phyloP scores from a whole-genome alignment of 2,888 invertebrate genomes.

The Clusia tigrina region DNA sequence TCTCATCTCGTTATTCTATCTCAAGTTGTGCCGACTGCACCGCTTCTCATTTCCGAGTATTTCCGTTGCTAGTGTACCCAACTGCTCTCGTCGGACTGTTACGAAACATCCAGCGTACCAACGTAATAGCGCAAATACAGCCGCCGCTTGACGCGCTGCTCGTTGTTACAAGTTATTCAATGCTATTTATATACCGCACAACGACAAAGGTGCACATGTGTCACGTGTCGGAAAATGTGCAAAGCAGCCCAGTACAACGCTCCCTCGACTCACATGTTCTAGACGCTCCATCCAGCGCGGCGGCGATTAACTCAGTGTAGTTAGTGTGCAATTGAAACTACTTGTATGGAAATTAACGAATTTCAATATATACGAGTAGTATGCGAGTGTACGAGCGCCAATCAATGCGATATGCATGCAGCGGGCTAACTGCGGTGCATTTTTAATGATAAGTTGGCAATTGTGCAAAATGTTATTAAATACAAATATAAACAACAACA shows the following conservation, averaged over 20 bases:
- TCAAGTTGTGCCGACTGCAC: too few relatives aligned
- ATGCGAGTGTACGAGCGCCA: not conserved
- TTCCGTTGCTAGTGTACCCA: too few relatives aligned
- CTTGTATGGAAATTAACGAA: too few relatives aligned
- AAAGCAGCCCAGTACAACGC: slow-evolving; percentile 52
- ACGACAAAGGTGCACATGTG: not conserved
- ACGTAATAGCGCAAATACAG: slow-evolving; percentile 13
- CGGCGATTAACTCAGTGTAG: not conserved
- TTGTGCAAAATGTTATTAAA: not conserved
- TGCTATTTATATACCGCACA: not conserved
- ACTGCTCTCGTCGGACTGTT: slow-evolving; percentile 26
- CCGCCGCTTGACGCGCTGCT: not conserved
- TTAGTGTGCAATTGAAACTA: too few relatives aligned
- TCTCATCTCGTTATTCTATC: too few relatives aligned
- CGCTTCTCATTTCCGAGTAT: too few relatives aligned
- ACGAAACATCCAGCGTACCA: slow-evolving; percentile 35
- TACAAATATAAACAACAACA: too few relatives aligned
- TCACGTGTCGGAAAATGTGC: slow-evolving; percentile 13
- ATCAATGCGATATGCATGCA: not conserved
- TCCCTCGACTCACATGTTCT: slow-evolving; percentile 58
- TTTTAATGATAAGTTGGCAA: not conserved
- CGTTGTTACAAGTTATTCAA: slow-evolving; percentile 1
- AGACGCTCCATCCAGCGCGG: slow-evolving; percentile 34
- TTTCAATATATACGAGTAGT: not conserved
- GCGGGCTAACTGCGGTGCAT: not conserved